These are phyloP conservation scores for Ursus arctos DNA, from an alignment of 2,113 vertebrate species.

Conservation along the genomic window DNA sequence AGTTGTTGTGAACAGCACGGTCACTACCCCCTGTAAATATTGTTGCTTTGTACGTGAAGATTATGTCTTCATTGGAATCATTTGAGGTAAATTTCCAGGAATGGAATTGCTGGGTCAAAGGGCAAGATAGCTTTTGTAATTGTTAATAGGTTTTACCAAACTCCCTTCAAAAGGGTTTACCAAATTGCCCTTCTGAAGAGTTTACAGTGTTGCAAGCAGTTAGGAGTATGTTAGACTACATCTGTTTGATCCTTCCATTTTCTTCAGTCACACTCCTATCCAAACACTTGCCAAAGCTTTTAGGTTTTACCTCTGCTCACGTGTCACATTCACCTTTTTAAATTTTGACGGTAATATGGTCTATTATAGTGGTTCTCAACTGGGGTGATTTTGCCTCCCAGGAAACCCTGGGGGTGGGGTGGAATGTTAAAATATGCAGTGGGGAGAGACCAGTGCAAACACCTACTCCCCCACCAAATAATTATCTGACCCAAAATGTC, in stretches of 20 bases:
- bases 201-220: conserved; percentile 1
- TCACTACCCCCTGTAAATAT: background rate
- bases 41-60: conserved; percentile 14
- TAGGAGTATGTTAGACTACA: background rate
- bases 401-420: background rate
- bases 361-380: background rate
- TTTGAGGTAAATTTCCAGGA: conserved; percentile 37
- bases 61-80: conserved; percentile 27
- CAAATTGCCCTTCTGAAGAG: background rate
- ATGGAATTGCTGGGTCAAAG: conserved; percentile 3
- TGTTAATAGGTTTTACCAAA: conserved; percentile 23
- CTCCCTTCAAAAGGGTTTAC: background rate
- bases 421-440: background rate
- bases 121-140: conserved; percentile 1
- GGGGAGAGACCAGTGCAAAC: background rate
- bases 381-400: background rate
- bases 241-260: background rate
- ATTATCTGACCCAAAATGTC: background rate
- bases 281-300: conserved; percentile 31
- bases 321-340: background rate
- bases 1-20: background rate
- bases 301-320: background rate
- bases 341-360: background rate
- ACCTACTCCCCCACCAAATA: background rate
- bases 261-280: background rate